phyloP scores from a whole-genome alignment of 2,113 vertebrate species.

The Tursiops truncatus region DNA sequence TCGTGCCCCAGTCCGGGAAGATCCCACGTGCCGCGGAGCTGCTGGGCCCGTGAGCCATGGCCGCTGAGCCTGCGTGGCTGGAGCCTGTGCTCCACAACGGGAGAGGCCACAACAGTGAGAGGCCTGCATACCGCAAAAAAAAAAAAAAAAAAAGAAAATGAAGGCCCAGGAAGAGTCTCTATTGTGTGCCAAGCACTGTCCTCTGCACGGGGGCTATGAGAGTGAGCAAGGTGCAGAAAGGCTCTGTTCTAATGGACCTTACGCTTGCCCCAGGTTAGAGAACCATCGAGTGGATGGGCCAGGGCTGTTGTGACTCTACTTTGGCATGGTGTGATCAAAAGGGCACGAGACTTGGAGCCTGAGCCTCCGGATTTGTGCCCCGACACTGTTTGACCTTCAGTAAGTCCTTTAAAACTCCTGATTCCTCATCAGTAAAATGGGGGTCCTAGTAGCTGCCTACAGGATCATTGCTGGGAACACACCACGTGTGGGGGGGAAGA shows the following conservation, averaged over 20 bases:
- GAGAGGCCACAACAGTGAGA: no score
- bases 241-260: not conserved
- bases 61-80: no score
- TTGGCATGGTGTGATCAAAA: not conserved
- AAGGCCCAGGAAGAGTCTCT: not conserved
- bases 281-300: not conserved
- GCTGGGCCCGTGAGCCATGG: no score
- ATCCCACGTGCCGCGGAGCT: fast-evolving
- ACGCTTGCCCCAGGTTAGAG: not conserved
- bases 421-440: not conserved
- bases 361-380: not conserved
- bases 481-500: fast-evolving
- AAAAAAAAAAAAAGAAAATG: not conserved
- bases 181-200: not conserved
- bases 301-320: fast-evolving
- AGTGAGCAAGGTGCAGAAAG: fast-evolving
- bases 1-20: no score
- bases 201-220: fast-evolving
- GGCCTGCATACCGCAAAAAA: no score
- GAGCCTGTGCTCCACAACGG: no score
- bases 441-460: not conserved
- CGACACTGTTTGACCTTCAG: not conserved
- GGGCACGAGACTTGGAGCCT: no score
- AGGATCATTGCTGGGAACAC: not conserved
- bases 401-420: not conserved